Base-by-base conservation (phyloP, 1,140 invertebrate genomes). In the Acyrthosiphon pisum region DNA sequence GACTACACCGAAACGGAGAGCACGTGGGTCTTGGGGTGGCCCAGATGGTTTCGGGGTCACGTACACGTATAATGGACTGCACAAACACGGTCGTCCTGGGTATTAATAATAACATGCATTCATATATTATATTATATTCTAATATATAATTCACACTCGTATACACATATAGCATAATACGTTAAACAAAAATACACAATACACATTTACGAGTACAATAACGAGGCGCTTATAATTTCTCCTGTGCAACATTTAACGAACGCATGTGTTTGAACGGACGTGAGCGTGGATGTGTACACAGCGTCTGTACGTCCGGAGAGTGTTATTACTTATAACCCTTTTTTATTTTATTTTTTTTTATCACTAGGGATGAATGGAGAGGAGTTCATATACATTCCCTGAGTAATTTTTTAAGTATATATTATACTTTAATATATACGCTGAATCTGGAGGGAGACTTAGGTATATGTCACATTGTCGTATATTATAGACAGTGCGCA, bases 21-120 rank as follows among this genome's bases (percentile, higher is more conserved):
- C 88, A 89, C 88, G 50, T 56, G 88, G n/a, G 88, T 37, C 9
- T 84, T 23, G n/a, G 87, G 87, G 88, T 89, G 18, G 88, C 35
- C 88, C 88, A 89, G 88, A 89, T 89, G 88, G 88, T 89, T 56
- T 53, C 23, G 48, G 48, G n/a, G 88, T 89, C 88, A 89, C 35
- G 48, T 53, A 23, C 35, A 53, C 11, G 48, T 41, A 41, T 56
- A 56, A 89, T 56, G 48, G 88, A 35, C 86, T 46, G 46, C 46
- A 37, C 88, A 87, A 87, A 87, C 46, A 86, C 60, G 14, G 60
- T 76, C 60, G n/a, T n/a, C 46, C 11, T 22, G 20, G 6, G 86
- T 48, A 87, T 48, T 87, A 87, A 48, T 87, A 87, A 87, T 87
- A 87, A 87, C 86, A 87, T 30, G 86, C 46, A 50, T 87, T 87